Percentiles rank a stretch among this genome's conserved stretches.
These are phyloP conservation scores for Busseola fusca DNA, from an alignment of 2,888 invertebrate species.

Conservation along the genomic window DNA sequence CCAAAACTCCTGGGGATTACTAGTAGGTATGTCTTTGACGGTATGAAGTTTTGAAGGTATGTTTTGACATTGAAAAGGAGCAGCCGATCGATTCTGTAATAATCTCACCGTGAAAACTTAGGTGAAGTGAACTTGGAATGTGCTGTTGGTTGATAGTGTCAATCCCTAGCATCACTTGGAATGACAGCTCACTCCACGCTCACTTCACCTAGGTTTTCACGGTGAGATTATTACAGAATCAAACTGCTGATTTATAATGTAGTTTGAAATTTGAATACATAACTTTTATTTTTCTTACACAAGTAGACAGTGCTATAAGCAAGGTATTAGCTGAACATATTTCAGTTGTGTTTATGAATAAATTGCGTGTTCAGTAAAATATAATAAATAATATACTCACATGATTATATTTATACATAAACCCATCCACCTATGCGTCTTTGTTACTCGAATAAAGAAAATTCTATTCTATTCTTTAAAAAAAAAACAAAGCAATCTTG, in stretches of 20 bases:
- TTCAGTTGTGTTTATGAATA: not conserved
- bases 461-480: too few relatives aligned
- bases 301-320: not conserved
- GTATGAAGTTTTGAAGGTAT: not conserved
- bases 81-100: too few relatives aligned
- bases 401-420: not conserved
- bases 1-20: not conserved
- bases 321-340: not conserved
- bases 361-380: not conserved
- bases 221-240: too few relatives aligned
- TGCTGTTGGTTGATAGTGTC: too few relatives aligned
- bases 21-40: not conserved
- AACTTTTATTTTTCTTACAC: not conserved
- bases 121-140: too few relatives aligned
- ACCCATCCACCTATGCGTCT: not conserved
- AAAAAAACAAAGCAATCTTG: not conserved
- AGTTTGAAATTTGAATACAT: not conserved
- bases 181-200: too few relatives aligned
- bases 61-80: not conserved
- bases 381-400: slow-evolving; percentile 9
- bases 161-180: too few relatives aligned
- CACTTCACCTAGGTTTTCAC: too few relatives aligned
- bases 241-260: not conserved
- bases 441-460: too few relatives aligned
- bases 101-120: too few relatives aligned